Conservation (phyloP, 1,140 invertebrate species). For the Cyclargus thomasi region DNA sequence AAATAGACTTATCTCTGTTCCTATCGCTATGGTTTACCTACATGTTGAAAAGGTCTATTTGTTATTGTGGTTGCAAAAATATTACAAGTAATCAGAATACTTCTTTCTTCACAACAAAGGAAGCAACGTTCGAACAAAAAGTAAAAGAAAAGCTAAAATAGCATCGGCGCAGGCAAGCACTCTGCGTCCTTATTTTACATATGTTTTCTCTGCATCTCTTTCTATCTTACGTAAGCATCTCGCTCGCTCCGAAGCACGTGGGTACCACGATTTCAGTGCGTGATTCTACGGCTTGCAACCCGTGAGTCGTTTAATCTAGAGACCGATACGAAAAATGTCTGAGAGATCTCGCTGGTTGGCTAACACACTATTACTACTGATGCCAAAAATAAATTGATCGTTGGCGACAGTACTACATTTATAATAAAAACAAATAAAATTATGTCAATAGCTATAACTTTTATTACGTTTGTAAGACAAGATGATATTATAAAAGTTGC, state of each 20-base stretch:
- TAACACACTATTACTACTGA: slow-evolving; percentile 18
- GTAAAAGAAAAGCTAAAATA: slow-evolving; percentile 33
- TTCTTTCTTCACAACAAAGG: not conserved
- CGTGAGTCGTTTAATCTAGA: slow-evolving; percentile 29
- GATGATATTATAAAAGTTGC: no score
- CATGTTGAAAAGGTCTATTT: no score
- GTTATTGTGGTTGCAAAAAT: not conserved
- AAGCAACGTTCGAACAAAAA: slow-evolving; percentile 18
- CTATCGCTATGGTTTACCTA: no score
- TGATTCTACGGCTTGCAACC: slow-evolving; percentile 33
- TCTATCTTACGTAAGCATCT: slow-evolving; percentile 33
- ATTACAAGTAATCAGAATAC: not conserved
- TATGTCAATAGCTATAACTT: not conserved
- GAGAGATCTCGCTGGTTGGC: slow-evolving; percentile 7
- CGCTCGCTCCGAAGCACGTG: slow-evolving; percentile 30
- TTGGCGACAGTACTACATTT: slow-evolving; percentile 22
- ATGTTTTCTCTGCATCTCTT: slow-evolving; percentile 51
- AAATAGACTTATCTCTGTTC: no score
- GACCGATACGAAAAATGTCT: slow-evolving; percentile 14
- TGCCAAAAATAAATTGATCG: slow-evolving; percentile 30
- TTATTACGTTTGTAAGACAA: no score
- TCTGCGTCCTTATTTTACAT: slow-evolving; percentile 28
- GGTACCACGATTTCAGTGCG: slow-evolving; percentile 39
- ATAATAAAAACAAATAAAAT: not conserved
- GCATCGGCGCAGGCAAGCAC: slow-evolving; percentile 29